Conservation (phyloP, 2,113 vertebrate species). For the Craseonycteris thonglongyai region DNA sequence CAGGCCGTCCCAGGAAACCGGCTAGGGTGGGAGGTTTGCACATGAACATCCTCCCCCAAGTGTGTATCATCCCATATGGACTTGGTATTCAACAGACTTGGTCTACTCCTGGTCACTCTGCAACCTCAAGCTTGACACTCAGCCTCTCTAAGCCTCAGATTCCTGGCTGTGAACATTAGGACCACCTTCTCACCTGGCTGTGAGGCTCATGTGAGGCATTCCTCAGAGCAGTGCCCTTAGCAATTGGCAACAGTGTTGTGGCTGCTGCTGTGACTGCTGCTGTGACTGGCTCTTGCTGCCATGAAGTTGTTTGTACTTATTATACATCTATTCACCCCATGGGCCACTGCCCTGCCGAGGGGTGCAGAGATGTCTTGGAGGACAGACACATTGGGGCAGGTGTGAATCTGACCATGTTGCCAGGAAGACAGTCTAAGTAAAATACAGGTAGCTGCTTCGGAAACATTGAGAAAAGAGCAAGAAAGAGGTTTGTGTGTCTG, state of each 20-base stretch:
- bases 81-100: fast-evolving
- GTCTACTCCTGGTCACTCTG: not conserved
- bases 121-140: fast-evolving
- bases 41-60: not conserved
- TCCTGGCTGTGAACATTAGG: fast-evolving
- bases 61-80: fast-evolving
- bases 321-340: fast-evolving
- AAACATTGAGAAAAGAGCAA: fast-evolving
- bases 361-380: fast-evolving
- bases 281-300: fast-evolving
- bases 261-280: too few relatives aligned
- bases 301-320: fast-evolving
- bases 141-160: not conserved
- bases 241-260: too few relatives aligned
- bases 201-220: fast-evolving
- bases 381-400: fast-evolving
- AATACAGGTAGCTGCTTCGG: fast-evolving
- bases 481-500: not conserved
- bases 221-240: fast-evolving
- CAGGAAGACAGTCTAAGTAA: fast-evolving
- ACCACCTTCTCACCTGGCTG: fast-evolving
- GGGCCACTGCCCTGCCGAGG: fast-evolving
- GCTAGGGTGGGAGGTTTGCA: not conserved
- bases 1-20: fast-evolving
- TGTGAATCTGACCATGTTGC: not conserved